Evolutionary conservation across 2,797 vertebrate species (phyloP).

Genomic region (Pipistrellus pygmaeus): DNA sequence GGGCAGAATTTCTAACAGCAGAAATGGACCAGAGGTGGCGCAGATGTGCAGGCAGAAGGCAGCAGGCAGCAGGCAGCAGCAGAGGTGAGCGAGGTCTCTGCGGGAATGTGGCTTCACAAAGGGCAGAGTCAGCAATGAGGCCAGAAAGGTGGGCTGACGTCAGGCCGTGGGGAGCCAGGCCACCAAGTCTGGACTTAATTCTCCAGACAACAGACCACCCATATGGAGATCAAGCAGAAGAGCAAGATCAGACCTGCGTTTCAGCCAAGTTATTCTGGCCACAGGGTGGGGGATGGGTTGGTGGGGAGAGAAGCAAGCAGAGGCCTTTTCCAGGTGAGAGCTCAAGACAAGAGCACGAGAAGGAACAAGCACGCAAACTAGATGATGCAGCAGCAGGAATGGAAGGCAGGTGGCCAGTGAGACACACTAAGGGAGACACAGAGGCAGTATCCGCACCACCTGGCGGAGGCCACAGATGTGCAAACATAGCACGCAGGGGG

Average conservation of each 20-base stretch:
- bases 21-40: neutral
- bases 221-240: neutral
- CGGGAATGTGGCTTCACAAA: neutral
- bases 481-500: neutral
- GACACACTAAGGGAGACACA: neutral
- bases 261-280: neutral
- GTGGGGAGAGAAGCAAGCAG: neutral
- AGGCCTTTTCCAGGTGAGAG: neutral
- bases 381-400: neutral
- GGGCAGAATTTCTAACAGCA: neutral
- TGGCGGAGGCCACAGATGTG: neutral
- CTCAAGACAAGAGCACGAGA: neutral
- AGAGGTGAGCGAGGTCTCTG: neutral
- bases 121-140: neutral
- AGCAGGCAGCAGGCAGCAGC: neutral
- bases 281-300: neutral
- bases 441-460: neutral
- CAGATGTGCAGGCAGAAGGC: neutral
- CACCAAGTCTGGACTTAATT: neutral
- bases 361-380: neutral
- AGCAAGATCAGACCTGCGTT: neutral
- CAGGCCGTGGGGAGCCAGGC: neutral
- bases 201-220: neutral
- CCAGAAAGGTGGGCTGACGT: neutral
- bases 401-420: neutral